Evolutionary conservation across 2,113 vertebrate genomes (phyloP), one percentile per base, ranked within the genome.

Genomic region (Oryzias curvinotus): DNA sequence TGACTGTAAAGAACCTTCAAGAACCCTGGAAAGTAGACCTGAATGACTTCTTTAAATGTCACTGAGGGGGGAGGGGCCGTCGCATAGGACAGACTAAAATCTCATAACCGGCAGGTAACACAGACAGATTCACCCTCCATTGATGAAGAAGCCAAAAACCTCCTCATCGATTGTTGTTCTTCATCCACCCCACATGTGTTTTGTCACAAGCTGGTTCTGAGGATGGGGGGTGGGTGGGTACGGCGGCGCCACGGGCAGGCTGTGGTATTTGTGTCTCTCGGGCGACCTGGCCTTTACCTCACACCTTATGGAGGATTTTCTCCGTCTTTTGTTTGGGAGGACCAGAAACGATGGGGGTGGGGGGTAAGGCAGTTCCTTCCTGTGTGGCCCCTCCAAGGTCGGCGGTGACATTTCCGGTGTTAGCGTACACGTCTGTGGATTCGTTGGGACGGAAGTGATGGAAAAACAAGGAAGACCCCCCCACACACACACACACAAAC

Each of bases 21-120:
- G 68, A 17, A 63, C 28, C 43, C 51, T 16, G 36, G 48, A 64
- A 60, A 73, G 65, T 14, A 14, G 59, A 18, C 12, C 64, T 50
- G 74, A 49, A 78, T 51, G 71, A 72, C 68, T 62, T 61, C 64
- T 65, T 77, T 79, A 74, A 86, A 79, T 81, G 84, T 82, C 81
- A 82, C 21, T 0, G 43, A 18, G 36, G 47, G 62, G 55, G 57
- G 54, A 49, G 57, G 57, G 21, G 54, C 18, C 17, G 80, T 62
- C 50, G 52, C 56, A 62, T 23, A 54, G 5, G 41, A 62, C 59
- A 30, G 70, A 78, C 71, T 71, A 68, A 72, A 80, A 79, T 58
- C 70, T 79, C 75, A 81, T 83, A 18, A 57, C 52, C 57, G 53
- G 57, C 52, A 77, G 30, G 23, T 54, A 18, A 51, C 30, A 14